These are phyloP conservation scores for Helicolenus hilgendorfi DNA, from an alignment of 2,797 vertebrate genomes.

Conservation along the genomic window DNA sequence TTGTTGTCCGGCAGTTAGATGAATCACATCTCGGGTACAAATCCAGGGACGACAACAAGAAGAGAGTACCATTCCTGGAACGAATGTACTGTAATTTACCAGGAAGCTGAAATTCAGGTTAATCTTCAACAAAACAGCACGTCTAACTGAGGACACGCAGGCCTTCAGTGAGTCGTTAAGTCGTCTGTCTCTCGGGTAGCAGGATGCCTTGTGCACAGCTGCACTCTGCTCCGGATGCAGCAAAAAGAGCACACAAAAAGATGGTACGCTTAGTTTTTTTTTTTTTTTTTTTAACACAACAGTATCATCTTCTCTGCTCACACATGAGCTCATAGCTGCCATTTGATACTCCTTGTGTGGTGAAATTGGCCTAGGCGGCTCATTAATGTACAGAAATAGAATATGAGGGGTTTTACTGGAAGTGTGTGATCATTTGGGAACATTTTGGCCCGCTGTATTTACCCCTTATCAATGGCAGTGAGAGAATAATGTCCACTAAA, in stretches of 20 bases:
- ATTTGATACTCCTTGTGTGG: slow-evolving; percentile 77
- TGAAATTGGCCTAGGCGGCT: slow-evolving; percentile 59
- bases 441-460: slow-evolving; percentile 43
- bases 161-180: slow-evolving; percentile 51
- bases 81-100: slow-evolving; percentile 16
- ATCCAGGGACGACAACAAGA: neutral
- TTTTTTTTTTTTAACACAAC: slow-evolving; percentile 1
- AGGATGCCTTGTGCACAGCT: slow-evolving; percentile 90
- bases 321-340: slow-evolving; percentile 75
- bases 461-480: slow-evolving; percentile 33
- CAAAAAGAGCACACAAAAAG: slow-evolving; percentile 42
- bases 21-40: neutral
- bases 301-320: slow-evolving; percentile 64
- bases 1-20: neutral
- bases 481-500: slow-evolving; percentile 33
- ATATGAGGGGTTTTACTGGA: slow-evolving; percentile 77
- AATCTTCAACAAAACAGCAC: slow-evolving; percentile 42
- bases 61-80: slow-evolving; percentile 2
- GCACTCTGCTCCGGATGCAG: slow-evolving; percentile 90
- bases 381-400: slow-evolving; percentile 84
- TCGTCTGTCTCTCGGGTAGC: slow-evolving; percentile 69
- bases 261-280: neutral
- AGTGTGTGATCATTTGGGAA: slow-evolving; percentile 63
- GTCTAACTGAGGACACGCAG: slow-evolving; percentile 52
- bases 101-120: slow-evolving; percentile 51